Base-by-base conservation (phyloP, 2,888 invertebrate genomes). In the Sicus ferrugineus region DNA sequence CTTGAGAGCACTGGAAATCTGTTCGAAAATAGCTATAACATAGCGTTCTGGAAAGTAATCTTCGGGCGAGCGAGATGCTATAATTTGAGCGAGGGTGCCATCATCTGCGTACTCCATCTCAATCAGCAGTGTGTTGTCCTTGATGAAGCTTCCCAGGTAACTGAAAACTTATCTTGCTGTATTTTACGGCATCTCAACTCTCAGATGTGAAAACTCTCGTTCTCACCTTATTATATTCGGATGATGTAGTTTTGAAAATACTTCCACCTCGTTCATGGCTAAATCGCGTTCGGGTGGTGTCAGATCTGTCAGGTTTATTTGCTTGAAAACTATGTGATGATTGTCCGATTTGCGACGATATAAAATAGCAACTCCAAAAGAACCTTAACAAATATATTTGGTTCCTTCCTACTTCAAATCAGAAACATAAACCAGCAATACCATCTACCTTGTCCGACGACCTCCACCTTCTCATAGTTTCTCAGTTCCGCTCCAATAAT, bases 101-200 rank as follows among this genome's bases (percentile, higher is more conserved):
- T 90, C 91, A 80, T 92, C 91, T 3, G 92, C 92, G 80, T 91
- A 93, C 79, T 93, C 92, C 92, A 93, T 93, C 83, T 93, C 91
- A 72, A 92, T 92, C 81, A 91, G 88, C 28, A 92, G 82, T 3
- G 89, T 87, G 11, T 91, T 91, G 75, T 92, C 90, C 76, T 89
- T 89, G 78, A 92, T 90, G 79, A 92, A 92, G 78, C 91, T 92
- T 73, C 92, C 91, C 77, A 89, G 88, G 80, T 93, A 93, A 76
- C 90, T 88, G 62, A 90, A 91, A 74, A 88, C 38, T n/a, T 16
- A 58, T 52, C 19, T 23, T 23, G 0, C 9, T 52, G 21, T n/a
- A 42, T 42, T n/a, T 42, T 14, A 16, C 5, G 4, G n/a, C 1
- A 42, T 42, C 16, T 42, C 9, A 9, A 14, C 14, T 7, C 1